phyloP scores from a whole-genome alignment of 2,888 invertebrate species.

The Scelioninae gen. 1 region DNA sequence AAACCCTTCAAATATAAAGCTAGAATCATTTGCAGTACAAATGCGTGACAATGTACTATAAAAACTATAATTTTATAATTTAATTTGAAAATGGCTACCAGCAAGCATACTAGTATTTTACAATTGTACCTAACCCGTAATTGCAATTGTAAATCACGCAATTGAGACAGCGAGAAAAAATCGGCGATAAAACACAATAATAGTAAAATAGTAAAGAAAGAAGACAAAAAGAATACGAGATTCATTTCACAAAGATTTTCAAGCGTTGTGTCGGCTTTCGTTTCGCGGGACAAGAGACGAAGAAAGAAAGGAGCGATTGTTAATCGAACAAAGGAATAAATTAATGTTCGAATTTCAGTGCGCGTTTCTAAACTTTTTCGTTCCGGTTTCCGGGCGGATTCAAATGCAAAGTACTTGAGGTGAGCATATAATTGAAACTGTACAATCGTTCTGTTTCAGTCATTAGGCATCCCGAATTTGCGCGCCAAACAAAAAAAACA shows the following conservation, averaged over 20 bases:
- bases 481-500: slow-evolving; percentile 43
- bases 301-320: slow-evolving; percentile 21
- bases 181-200: not conserved
- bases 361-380: slow-evolving; percentile 45
- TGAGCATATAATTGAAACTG: slow-evolving; percentile 31
- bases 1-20: too few relatives aligned
- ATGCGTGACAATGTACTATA: too few relatives aligned
- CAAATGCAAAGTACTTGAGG: slow-evolving; percentile 50
- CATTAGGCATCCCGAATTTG: slow-evolving; percentile 20
- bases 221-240: slow-evolving; percentile 1
- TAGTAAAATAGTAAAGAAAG: slow-evolving; percentile 10
- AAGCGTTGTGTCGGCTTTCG: slow-evolving; percentile 20
- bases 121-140: not conserved
- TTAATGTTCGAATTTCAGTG: slow-evolving; percentile 52
- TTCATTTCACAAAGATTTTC: slow-evolving; percentile 23
- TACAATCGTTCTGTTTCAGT: slow-evolving; percentile 35
- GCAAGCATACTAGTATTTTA: not conserved
- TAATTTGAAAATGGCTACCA: too few relatives aligned
- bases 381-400: slow-evolving; percentile 32
- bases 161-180: not conserved
- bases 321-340: slow-evolving; percentile 52
- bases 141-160: not conserved
- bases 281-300: not conserved
- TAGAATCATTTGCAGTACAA: too few relatives aligned
- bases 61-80: not conserved